phyloP scores from a whole-genome alignment of 2,113 vertebrate species.

The Pelusios castaneus region DNA sequence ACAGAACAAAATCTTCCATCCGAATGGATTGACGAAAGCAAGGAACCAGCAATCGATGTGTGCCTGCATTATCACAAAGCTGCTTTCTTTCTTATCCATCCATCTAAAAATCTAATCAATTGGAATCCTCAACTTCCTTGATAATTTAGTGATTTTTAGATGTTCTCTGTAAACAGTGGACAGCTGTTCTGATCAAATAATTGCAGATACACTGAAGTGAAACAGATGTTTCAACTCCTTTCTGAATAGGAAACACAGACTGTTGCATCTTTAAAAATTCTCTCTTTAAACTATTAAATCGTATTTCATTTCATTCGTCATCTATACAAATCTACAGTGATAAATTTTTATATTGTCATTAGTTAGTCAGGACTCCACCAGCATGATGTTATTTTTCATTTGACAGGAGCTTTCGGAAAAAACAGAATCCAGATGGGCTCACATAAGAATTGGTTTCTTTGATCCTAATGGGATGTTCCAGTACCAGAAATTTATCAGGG shows the following conservation, averaged over 20 bases:
- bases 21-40: constrained; percentile 47
- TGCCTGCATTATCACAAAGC: not conserved
- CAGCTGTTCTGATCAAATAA: not conserved
- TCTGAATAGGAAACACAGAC: rapidly evolving
- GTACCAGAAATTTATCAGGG: not conserved
- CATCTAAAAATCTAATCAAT: not conserved
- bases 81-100: not conserved
- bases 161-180: no score
- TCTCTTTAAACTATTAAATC: not conserved
- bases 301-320: not conserved
- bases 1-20: constrained; percentile 7
- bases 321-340: not conserved
- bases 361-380: not conserved
- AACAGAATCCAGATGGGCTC: not conserved
- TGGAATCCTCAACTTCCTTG: not conserved
- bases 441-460: not conserved
- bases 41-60: not conserved
- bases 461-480: not conserved
- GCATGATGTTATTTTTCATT: not conserved
- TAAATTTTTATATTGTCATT: not conserved
- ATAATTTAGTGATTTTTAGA: not conserved
- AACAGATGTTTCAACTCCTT: not conserved
- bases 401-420: not conserved
- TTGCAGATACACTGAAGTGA: not conserved
- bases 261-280: not conserved